Evolutionary conservation across 2,113 vertebrate genomes (phyloP), one percentile per base, ranked within the genome.

Genomic region (Ciconia stormi): DNA sequence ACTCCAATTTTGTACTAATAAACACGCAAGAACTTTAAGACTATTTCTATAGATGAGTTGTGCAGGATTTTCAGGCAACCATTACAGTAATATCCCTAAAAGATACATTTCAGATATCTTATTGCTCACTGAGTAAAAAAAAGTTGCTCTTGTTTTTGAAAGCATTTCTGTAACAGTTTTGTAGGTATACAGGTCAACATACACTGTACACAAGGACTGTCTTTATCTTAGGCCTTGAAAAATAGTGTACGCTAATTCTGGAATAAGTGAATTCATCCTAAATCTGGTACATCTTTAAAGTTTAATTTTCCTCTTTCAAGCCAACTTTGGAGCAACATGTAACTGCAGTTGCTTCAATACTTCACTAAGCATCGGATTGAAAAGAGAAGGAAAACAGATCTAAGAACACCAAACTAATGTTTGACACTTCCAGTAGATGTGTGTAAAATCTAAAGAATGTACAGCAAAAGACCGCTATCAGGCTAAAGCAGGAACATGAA

Each of bases 381-480:
- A 91, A 88, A 47, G 58, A 53, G 50, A 91, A 47, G 3, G 58
- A 95, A 69, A 50, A 69, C 66, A 82, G 69, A 73, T 70, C 63
- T 7, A 52, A 66, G 32, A 82, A 49, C 77, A 50, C 73, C 69
- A 58, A 93, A 79, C 62, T 44, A 62, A 87, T 65, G 67, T 73
- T 38, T 94, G 65, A 95, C 82, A 73, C 36, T 86, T 96, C 66
- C 82, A 87, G 62, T 34, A 61, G 49, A 89, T 62, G 59, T n/a
- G 16, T 90, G 77, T 90, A 83, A 98, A 96, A 95, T 71, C 83
- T 93, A 59, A 90, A 91, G 78, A 88, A 93, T 76, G 34, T 88
- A 25, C 47, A 78, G 76, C 23, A 82, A 93, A 91, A 97, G 73
- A 81, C 87, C 63, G 12, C 20, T 89, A 87, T 96, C 79, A 76